Base-by-base conservation (phyloP, 2,888 invertebrate species). In the Matsumyia berberina region DNA sequence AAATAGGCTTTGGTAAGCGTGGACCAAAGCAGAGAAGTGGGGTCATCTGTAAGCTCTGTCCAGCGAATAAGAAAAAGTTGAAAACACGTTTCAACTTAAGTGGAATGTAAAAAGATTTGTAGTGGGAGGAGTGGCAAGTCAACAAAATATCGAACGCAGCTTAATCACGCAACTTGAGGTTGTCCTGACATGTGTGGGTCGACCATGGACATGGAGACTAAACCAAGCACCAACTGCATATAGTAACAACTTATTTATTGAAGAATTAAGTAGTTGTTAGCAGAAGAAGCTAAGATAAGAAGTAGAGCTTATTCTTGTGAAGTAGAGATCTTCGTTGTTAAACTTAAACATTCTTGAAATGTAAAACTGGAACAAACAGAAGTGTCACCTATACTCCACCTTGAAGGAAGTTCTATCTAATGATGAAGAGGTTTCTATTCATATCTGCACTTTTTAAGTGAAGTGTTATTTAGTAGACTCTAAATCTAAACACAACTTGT, bases 51-150 rank as follows among this genome's bases (percentile, higher is more conserved):
- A 87, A 87, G 55, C 87, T 88, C 2, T 89, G 89, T 73, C 89
- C 89, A 37, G 88, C 88, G 11, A 89, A 88, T 57, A 86, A 87
- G 33, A 89, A 69, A 86, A 35, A 57, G 24, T 24, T 3, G 1
- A 24, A 24, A 24, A 24, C 2, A 24, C 1, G 1, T 24, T 24
- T 24, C 4, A 24, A 1, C 24, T 24, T 24, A 24, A 3, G 24
- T 24, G 24, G 11, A 37, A 57, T 11, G 17, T 7, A 33, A 29
- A 9, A 31, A 15, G 9, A 19, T 24, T 24, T n/a, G n/a, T n/a
- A n/a, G n/a, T n/a, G n/a, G n/a, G n/a, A n/a, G n/a, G n/a, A n/a
- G n/a, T n/a, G n/a, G n/a, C n/a, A n/a, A n/a, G n/a, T n/a, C n/a
- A n/a, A n/a, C n/a, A n/a, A n/a, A n/a, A n/a, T n/a, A n/a, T n/a